A percentile compares a stretch with the other conserved stretches of the same genome.
phyloP scores from a whole-genome alignment of 2,888 invertebrate species.

The Drosophila rellima region DNA sequence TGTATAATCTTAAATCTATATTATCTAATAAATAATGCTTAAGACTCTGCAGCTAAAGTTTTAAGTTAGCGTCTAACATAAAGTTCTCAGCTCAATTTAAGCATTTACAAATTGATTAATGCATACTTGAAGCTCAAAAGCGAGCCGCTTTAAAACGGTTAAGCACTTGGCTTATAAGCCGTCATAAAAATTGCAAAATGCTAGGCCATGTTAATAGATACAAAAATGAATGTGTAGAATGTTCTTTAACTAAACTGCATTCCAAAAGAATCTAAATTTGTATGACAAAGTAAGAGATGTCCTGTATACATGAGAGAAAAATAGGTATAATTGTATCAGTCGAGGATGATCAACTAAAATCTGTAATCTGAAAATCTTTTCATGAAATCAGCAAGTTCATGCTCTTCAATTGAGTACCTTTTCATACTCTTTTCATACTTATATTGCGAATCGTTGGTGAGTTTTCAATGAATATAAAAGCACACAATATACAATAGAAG shows the following conservation, averaged over 20 bases:
- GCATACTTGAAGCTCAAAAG: conserved; percentile 15
- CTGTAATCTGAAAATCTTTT: neutral
- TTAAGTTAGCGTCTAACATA: neutral
- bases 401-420: no score
- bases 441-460: neutral
- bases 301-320: neutral
- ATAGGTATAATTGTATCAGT: neutral
- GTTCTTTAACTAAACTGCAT: neutral
- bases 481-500: conserved; percentile 15
- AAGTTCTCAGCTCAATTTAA: conserved; percentile 6
- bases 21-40: neutral
- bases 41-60: neutral
- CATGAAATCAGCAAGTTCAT: neutral
- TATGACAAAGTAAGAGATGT: neutral
- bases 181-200: neutral
- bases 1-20: neutral
- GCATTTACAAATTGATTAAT: conserved; percentile 11
- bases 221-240: neutral
- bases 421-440: neutral
- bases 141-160: conserved; percentile 6
- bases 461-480: conserved; percentile 2
- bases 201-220: neutral
- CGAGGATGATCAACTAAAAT: neutral
- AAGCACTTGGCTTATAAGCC: neutral
- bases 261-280: neutral